phyloP scores from a whole-genome alignment of 2,113 vertebrate genomes.

The Hiodon tergisus region DNA sequence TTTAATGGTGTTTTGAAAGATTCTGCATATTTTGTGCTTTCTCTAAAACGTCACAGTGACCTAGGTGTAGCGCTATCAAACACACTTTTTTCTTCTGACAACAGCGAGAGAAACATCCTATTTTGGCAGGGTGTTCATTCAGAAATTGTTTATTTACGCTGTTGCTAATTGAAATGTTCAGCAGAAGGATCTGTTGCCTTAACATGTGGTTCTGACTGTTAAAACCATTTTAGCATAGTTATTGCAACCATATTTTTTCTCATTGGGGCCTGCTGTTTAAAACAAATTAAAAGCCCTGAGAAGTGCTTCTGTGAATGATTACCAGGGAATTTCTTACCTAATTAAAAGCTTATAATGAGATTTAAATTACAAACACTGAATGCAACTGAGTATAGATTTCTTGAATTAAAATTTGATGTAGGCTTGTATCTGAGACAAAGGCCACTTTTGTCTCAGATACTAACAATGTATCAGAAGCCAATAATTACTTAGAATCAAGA shows the following conservation, averaged over 20 bases:
- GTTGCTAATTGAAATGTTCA: slow-evolving; percentile 38
- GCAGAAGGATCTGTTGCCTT: slow-evolving; percentile 53
- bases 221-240: slow-evolving; percentile 47
- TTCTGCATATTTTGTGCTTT: no score
- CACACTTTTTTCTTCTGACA: not conserved
- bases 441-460: not conserved
- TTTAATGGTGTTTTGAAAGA: no score
- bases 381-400: not conserved
- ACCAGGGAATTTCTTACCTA: slow-evolving; percentile 22
- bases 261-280: slow-evolving; percentile 31
- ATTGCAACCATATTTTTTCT: slow-evolving; percentile 58
- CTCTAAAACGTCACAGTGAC: slow-evolving; percentile 4
- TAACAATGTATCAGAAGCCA: not conserved
- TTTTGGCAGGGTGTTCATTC: slow-evolving; percentile 10
- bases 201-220: slow-evolving; percentile 58
- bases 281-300: slow-evolving; percentile 40
- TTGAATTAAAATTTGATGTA: not conserved
- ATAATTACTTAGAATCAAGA: slow-evolving; percentile 18
- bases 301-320: slow-evolving; percentile 46
- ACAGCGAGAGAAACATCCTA: not conserved
- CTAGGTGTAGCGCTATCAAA: not conserved
- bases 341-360: slow-evolving; percentile 39
- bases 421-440: slow-evolving; percentile 3
- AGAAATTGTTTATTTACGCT: slow-evolving; percentile 32
- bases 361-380: not conserved